Evolutionary conservation across 2,888 invertebrate genomes (phyloP).

Genomic region (Cryptocephalus primarius): DNA sequence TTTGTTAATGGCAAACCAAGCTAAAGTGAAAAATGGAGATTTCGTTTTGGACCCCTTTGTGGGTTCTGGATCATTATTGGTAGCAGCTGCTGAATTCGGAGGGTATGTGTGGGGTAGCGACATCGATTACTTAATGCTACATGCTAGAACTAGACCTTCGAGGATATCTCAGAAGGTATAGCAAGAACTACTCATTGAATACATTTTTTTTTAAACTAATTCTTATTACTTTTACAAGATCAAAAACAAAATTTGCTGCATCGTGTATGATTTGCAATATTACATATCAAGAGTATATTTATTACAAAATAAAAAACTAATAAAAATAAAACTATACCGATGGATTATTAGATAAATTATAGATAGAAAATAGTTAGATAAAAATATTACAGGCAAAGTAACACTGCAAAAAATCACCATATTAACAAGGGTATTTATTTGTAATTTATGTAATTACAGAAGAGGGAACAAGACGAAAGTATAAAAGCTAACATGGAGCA

Average conservation of each 20-base stretch:
- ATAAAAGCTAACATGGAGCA: constrained; percentile 80
- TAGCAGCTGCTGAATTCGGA: constrained; percentile 85
- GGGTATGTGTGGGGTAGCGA: constrained; percentile 80
- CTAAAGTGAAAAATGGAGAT: constrained; percentile 57
- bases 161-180: constrained; percentile 64
- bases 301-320: too few relatives aligned
- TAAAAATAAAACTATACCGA: too few relatives aligned
- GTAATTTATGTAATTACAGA: constrained; percentile 33
- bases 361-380: too few relatives aligned
- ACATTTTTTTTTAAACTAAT: background rate
- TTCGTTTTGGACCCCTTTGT: constrained; percentile 93
- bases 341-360: too few relatives aligned
- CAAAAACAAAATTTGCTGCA: too few relatives aligned
- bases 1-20: constrained; percentile 93
- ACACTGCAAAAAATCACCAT: too few relatives aligned
- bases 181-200: background rate
- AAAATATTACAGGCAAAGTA: too few relatives aligned
- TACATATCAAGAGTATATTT: too few relatives aligned
- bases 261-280: too few relatives aligned
- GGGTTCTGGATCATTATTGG: constrained; percentile 68
- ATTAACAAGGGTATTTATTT: too few relatives aligned
- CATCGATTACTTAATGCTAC: constrained; percentile 90
- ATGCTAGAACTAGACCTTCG: constrained; percentile 72
- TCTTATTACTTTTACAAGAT: too few relatives aligned
- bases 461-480: constrained; percentile 71